Evolutionary conservation across 2,888 invertebrate species (phyloP).

Genomic region (Sicus ferrugineus): DNA sequence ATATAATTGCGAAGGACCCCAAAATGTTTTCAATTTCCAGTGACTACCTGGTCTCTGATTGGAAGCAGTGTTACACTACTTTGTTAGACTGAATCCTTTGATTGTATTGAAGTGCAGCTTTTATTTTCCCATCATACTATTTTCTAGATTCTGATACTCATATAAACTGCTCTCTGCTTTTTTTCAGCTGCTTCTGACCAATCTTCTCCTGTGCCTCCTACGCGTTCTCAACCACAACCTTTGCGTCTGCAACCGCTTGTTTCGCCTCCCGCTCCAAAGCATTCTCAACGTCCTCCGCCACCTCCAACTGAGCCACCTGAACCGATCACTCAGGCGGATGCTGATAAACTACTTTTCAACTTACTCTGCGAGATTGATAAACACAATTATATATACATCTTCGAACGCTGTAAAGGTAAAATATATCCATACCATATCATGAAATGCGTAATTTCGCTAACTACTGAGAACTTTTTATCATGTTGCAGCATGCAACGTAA

Average conservation of each 20-base stretch:
- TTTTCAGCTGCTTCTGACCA: neutral
- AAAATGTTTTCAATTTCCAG: neutral
- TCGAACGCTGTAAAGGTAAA: conserved; percentile 38
- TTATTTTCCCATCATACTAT: no score
- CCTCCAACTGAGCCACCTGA: neutral
- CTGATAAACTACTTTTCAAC: conserved; percentile 29
- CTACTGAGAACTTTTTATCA: neutral
- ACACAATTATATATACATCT: conserved; percentile 35
- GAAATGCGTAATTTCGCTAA: neutral
- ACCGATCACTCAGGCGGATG: conserved; percentile 11
- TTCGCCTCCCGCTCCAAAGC: no score
- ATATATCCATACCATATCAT: neutral
- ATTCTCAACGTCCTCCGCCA: neutral
- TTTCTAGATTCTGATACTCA: neutral
- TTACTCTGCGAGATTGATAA: conserved; percentile 35
- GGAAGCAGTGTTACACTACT: neutral
- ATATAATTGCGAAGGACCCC: no score
- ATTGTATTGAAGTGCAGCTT: conserved; percentile 11
- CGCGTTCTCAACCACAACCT: no score
- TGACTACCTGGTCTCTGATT: neutral
- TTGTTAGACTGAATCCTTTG: no score
- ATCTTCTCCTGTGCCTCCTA: no score
- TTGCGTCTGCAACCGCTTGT: no score
- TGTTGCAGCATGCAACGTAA: conserved; percentile 29
- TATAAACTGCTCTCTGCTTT: neutral